Conservation (phyloP, 2,888 invertebrate species). For the Timandra comae region DNA sequence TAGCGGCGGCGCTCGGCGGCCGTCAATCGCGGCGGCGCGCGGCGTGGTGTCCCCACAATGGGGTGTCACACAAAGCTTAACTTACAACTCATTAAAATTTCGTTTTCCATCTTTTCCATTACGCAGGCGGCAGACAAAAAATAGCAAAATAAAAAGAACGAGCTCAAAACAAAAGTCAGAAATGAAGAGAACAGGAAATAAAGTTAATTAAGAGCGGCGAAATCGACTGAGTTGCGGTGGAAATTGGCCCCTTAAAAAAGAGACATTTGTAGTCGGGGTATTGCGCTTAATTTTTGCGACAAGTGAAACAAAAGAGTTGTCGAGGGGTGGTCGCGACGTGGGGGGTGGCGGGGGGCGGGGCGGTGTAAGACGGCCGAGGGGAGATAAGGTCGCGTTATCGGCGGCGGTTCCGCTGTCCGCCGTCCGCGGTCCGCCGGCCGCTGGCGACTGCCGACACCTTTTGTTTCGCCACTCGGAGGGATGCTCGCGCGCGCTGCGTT, state of each 20-base stretch:
- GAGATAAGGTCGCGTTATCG: constrained; percentile 72
- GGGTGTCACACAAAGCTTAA: constrained; percentile 64
- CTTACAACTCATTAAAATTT: constrained; percentile 74
- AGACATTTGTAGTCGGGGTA: constrained; percentile 74
- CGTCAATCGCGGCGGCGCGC: constrained; percentile 50
- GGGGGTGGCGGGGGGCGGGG: constrained; percentile 45
- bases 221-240: constrained; percentile 76
- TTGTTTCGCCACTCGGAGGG: constrained; percentile 72
- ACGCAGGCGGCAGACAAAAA: constrained; percentile 72
- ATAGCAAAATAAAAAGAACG: constrained; percentile 64
- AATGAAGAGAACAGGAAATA: constrained; percentile 74
- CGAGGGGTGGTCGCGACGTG: constrained; percentile 43
- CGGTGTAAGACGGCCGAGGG: constrained; percentile 33
- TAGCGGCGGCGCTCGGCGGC: no score
- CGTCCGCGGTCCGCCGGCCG: constrained; percentile 39
- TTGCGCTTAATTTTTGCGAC: constrained; percentile 77
- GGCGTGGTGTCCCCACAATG: constrained; percentile 56
- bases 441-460: constrained; percentile 71
- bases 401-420: constrained; percentile 54
- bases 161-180: constrained; percentile 72
- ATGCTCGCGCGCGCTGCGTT: constrained; percentile 69
- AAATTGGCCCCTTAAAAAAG: constrained; percentile 75
- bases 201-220: constrained; percentile 77
- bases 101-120: constrained; percentile 75
- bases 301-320: constrained; percentile 77